A percentile compares a stretch with the other conserved stretches of the same genome.
phyloP scores from a whole-genome alignment of 2,797 vertebrate genomes.

The Bucorvus abyssinicus region DNA sequence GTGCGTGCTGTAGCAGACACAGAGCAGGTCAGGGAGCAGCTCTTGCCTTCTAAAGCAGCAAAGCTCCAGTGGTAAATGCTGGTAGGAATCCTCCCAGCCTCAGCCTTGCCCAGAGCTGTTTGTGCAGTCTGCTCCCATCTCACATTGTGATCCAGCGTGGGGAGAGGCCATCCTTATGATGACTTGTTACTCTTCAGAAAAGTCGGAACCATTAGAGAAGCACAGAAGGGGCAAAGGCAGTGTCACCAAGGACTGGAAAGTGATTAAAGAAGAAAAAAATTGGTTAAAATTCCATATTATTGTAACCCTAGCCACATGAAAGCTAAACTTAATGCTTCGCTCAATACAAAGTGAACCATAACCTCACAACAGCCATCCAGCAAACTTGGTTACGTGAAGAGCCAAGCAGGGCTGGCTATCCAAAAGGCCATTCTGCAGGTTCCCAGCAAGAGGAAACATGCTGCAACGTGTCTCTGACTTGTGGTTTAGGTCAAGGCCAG shows the following conservation, averaged over 20 bases:
- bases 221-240: neutral
- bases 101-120: neutral
- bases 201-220: neutral
- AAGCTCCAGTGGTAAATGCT: neutral
- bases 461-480: neutral
- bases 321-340: neutral
- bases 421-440: neutral
- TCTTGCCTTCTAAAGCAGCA: neutral
- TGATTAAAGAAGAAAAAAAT: neutral
- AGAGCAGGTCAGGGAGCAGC: neutral
- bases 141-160: accelerated
- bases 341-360: neutral
- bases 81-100: neutral
- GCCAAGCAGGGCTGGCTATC: neutral
- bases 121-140: neutral
- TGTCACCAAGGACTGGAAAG: neutral
- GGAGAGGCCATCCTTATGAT: neutral
- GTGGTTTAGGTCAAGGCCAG: neutral
- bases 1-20: neutral
- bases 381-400: neutral
- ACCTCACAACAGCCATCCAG: neutral
- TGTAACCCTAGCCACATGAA: neutral
- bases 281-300: neutral
- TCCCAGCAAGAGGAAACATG: neutral
- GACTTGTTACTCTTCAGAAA: neutral